A percentile compares a stretch with the other conserved stretches of the same genome.
phyloP scores from a whole-genome alignment of 2,113 vertebrate genomes.

The Nothobranchius kuhntae region DNA sequence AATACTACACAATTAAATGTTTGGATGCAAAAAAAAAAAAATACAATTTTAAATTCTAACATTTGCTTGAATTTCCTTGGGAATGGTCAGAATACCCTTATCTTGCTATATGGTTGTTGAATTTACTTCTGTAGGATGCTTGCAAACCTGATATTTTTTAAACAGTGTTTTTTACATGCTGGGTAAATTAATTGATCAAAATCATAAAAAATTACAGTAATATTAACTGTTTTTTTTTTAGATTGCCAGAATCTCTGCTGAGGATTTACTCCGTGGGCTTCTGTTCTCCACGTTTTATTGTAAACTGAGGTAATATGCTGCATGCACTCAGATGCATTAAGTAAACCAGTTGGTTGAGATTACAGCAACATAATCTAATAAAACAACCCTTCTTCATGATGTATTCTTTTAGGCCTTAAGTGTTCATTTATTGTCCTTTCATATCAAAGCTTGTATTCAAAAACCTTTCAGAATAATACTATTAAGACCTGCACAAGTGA shows the following conservation, averaged over 20 bases:
- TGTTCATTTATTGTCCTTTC: neutral
- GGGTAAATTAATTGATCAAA: no score
- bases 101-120: no score
- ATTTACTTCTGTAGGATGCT: no score
- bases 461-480: neutral
- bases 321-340: neutral
- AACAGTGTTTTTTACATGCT: no score
- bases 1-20: neutral
- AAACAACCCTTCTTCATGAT: neutral
- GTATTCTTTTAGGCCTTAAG: conserved; percentile 7
- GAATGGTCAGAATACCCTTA: no score
- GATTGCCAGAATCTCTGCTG: no score
- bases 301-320: neutral
- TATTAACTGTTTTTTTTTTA: no score
- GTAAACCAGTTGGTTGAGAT: neutral
- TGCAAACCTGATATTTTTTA: no score
- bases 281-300: neutral
- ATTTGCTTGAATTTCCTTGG: no score
- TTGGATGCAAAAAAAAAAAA: neutral
- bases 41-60: neutral
- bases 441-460: neutral
- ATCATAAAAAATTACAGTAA: no score
- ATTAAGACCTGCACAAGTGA: conserved; percentile 2
- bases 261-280: neutral
- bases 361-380: neutral